These are phyloP conservation scores for Otis tarda DNA, from an alignment of 2,113 vertebrate species.

Conservation along the genomic window DNA sequence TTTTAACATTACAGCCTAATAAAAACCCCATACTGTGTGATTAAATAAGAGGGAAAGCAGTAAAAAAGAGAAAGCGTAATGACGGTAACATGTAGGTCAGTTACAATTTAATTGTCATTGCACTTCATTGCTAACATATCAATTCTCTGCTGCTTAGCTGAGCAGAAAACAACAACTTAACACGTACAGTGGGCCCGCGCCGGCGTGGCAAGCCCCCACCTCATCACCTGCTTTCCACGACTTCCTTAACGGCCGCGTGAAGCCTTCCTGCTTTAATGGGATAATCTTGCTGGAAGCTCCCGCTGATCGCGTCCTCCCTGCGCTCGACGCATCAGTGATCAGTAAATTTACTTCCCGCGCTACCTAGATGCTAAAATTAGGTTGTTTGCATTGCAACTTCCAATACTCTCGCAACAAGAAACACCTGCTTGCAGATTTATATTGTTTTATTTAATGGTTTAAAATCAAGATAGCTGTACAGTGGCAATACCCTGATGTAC, in stretches of 20 bases:
- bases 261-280: conserved; percentile 81
- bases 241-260: conserved; percentile 74
- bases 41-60: conserved; percentile 93
- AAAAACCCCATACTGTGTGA: conserved; percentile 93
- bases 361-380: conserved; percentile 80
- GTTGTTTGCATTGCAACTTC: conserved; percentile 82
- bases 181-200: conserved; percentile 75
- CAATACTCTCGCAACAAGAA: conserved; percentile 73
- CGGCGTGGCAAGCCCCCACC: conserved; percentile 73
- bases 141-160: conserved; percentile 92
- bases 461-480: conserved; percentile 72
- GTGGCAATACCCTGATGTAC: conserved; percentile 69
- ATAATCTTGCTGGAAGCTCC: conserved; percentile 82
- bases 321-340: conserved; percentile 79
- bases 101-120: conserved; percentile 98
- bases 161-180: conserved; percentile 91
- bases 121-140: conserved; percentile 93
- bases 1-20: conserved; percentile 92
- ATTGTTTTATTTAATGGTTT: conserved; percentile 75
- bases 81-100: conserved; percentile 94
- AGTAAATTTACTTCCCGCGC: conserved; percentile 81
- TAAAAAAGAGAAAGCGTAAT: conserved; percentile 88
- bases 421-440: conserved; percentile 82
- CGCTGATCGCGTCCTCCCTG: conserved; percentile 78
- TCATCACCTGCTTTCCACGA: conserved; percentile 79